phyloP scores from a whole-genome alignment of 2,113 vertebrate species.

The Cettia cetti region DNA sequence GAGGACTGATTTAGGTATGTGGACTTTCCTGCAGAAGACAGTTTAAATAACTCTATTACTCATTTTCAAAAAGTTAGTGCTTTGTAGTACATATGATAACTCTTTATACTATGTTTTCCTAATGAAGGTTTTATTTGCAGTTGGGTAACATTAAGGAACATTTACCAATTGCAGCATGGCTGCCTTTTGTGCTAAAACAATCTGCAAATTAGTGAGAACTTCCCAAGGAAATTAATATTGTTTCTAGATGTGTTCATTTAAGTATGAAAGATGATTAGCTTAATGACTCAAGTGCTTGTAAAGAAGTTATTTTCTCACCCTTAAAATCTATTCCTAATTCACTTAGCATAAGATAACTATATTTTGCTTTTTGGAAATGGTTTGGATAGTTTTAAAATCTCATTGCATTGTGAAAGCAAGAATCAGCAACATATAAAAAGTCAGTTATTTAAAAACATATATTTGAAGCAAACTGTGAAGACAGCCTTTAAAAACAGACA shows the following conservation, averaged over 20 bases:
- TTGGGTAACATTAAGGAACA: neutral
- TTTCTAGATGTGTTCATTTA: neutral
- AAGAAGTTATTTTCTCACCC: neutral
- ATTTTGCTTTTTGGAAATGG: neutral
- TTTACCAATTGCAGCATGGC: neutral
- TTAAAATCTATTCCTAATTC: neutral
- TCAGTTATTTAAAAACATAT: neutral
- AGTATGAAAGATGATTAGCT: neutral
- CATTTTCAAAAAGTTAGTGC: neutral
- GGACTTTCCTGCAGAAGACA: neutral
- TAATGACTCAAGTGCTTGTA: neutral
- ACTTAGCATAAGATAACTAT: neutral
- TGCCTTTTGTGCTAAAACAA: neutral
- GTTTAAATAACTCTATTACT: neutral
- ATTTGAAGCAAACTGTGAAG: neutral
- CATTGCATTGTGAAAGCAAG: neutral
- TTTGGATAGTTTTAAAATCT: neutral
- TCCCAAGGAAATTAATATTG: neutral
- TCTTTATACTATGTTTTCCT: neutral
- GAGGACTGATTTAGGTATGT: accelerated
- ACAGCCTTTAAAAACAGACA: neutral
- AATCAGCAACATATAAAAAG: neutral
- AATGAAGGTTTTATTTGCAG: neutral
- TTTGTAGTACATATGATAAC: neutral
- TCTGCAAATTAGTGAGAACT: neutral